Base-by-base conservation (phyloP, 2,113 vertebrate genomes). In the Fukomys damarensis region DNA sequence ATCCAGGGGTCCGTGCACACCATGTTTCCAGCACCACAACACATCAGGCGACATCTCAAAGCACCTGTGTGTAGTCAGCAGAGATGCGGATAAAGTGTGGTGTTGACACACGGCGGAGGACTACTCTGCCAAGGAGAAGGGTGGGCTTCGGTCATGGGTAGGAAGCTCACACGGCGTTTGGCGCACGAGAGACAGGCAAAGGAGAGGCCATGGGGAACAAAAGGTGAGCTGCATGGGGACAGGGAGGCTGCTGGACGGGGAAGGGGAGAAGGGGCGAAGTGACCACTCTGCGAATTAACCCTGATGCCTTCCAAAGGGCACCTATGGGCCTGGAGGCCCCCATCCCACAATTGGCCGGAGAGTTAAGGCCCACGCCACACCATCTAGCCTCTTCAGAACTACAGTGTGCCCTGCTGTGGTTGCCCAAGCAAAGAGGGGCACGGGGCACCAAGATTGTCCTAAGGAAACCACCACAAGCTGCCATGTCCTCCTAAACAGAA, bases 281-380 rank as follows among this genome's bases (percentile, higher is more conserved):
- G 35, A n/a, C n/a, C 38, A 17, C 68, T 7, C n/a, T 3, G 8
- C 7, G 2, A n/a, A 19, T 17, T 0, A 17, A 20, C 16, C 35
- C 2, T 20, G 66, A 35, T 3, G 35, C 32, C 8, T 38, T 19
- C 20, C n/a, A 5, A 19, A 70, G n/a, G 20, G 20, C 9, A 20
- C 38, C 38, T 38, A 24, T 3, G 19, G 35, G 28, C 17, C 17
- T 70, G 19, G 6, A 7, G n/a, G 32, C 19, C 28, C 4, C 1
- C 35, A 20, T n/a, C n/a, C n/a, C n/a, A n/a, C n/a, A n/a, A n/a
- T n/a, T n/a, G n/a, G n/a, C 3, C 38, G 3, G 38, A 72, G 68
- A 10, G 19, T 5, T 5, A 11, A 66, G 30, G 63, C 30, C 30
- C 13, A 32, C 4, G 12, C 30, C 32, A 5, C 30, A 30, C 63